Base-by-base conservation (phyloP, 2,113 vertebrate species). In the Menidia beryllina region DNA sequence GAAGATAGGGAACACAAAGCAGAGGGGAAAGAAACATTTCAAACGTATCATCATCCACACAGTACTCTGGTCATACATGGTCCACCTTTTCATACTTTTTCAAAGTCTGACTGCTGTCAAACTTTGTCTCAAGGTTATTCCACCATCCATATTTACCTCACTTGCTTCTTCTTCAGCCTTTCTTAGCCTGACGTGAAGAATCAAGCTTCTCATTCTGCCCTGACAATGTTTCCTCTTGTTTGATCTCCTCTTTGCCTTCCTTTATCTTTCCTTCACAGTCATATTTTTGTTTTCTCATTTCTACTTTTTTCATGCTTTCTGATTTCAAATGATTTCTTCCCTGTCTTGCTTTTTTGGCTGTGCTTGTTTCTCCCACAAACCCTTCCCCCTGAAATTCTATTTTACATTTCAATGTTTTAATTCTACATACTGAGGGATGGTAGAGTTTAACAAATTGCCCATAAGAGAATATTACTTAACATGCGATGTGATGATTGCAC, bases 61-160 rank as follows among this genome's bases (percentile, higher is more conserved):
- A 51, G 30, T 20, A 3, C 50, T 38, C 14, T 47, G 23, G 36
- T 57, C 45, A 11, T 41, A 68, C 70, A 84, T 82, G 48, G 69
- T 58, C 70, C 39, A 60, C 78, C 49, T 58, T 69, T 67, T 68
- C 43, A 45, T 71, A 39, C 51, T 67, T 60, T 71, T 83, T 75
- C 43, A 49, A 66, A 71, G 41, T 51, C 43, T 57, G 26, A 25
- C 19, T 55, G 56, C 48, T 70, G 56, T 83, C 68, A 51, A 45
- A 20, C 73, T 85, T 54, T 48, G 52, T 76, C 74, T 71, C 78
- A 89, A 86, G 73, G 77, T 76, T 41, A 64, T 43, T 36, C 65
- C 59, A 5, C 51, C 69, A 47, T 84, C 55, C 75, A 55, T 81
- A 75, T 89, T 81, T 71, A 81, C 69, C 20, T 52, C 21, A 2